A percentile compares a stretch with the other conserved stretches of the same genome.
phyloP scores from a whole-genome alignment of 2,888 invertebrate species.

The Dynastes hyllus region DNA sequence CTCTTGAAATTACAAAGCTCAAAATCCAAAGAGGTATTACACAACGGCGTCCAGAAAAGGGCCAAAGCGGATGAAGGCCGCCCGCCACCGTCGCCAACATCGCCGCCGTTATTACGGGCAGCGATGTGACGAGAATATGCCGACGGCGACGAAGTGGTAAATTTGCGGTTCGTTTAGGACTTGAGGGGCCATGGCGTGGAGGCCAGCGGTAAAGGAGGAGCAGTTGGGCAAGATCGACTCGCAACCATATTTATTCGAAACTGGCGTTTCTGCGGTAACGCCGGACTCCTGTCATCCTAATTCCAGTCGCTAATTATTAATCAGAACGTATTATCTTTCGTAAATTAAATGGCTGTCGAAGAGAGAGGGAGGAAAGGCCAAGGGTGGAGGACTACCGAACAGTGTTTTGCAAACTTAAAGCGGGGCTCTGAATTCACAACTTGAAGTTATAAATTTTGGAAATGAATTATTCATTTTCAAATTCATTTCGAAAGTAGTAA shows the following conservation, averaged over 20 bases:
- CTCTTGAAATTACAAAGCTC: constrained; percentile 13
- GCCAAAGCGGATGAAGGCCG: not conserved
- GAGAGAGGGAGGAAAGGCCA: not conserved
- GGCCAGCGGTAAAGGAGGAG: not conserved
- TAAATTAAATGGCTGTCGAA: constrained; percentile 2
- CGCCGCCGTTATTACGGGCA: not conserved
- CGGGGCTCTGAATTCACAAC: no score
- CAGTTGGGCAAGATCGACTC: not conserved
- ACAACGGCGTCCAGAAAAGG: not conserved
- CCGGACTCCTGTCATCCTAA: constrained; percentile 14
- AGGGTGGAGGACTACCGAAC: not conserved
- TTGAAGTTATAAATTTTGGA: no score
- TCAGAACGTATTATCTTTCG: constrained; percentile 42
- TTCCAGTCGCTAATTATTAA: constrained; percentile 42
- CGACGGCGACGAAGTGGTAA: constrained; percentile 6
- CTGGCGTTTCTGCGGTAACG: constrained; percentile 13
- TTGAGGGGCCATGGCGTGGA: not conserved
- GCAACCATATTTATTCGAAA: constrained; percentile 15
- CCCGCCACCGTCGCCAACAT: not conserved
- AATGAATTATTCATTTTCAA: no score
- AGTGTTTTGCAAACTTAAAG: not conserved
- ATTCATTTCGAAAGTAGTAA: no score
- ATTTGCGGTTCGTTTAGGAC: constrained; percentile 25
- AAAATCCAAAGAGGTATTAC: not conserved
- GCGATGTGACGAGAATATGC: constrained; percentile 1